Percentiles rank a stretch among this genome's conserved stretches.
Evolutionary conservation across 1,140 invertebrate genomes (phyloP).

Genomic region (Drosophila yakuba): DNA sequence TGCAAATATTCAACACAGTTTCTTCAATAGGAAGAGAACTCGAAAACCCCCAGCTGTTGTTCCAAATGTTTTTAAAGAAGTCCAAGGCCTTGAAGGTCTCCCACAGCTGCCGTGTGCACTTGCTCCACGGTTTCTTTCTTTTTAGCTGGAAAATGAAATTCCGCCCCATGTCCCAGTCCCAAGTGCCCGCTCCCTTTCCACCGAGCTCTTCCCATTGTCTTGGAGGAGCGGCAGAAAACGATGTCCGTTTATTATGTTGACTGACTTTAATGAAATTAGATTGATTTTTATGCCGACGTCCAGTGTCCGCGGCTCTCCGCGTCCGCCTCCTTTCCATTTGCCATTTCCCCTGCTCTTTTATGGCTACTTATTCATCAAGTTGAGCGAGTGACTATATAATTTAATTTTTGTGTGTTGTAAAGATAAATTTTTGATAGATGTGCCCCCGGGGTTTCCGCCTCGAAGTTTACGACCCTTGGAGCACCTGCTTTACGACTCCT

Average conservation of each 20-base stretch:
- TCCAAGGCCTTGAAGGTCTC: neutral
- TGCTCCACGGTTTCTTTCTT: no score
- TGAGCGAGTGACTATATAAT: conserved; percentile 78
- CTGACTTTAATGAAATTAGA: conserved; percentile 80
- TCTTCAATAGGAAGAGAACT: no score
- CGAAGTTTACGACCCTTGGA: conserved; percentile 32
- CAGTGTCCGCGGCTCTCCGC: conserved; percentile 17
- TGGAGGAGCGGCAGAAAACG: conserved; percentile 26
- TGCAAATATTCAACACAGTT: no score
- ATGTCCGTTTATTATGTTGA: conserved; percentile 61
- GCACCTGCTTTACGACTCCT: conserved; percentile 27
- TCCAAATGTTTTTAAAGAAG: neutral
- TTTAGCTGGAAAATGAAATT: conserved; percentile 20
- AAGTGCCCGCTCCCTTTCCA: neutral
- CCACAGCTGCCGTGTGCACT: neutral
- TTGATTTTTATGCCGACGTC: conserved; percentile 75
- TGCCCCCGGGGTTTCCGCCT: conserved; percentile 5
- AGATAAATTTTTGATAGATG: conserved; percentile 79
- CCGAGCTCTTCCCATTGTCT: conserved; percentile 34
- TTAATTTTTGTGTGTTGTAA: conserved; percentile 74
- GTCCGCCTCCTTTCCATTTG: conserved; percentile 16
- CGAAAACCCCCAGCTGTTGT: no score
- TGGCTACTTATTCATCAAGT: conserved; percentile 78
- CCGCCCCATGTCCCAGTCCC: conserved; percentile 7
- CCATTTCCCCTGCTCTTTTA: conserved; percentile 46